Percentiles rank a stretch among this genome's conserved stretches.
Evolutionary conservation across 1,140 invertebrate genomes (phyloP).

Genomic region (Trichonephila clavipes): DNA sequence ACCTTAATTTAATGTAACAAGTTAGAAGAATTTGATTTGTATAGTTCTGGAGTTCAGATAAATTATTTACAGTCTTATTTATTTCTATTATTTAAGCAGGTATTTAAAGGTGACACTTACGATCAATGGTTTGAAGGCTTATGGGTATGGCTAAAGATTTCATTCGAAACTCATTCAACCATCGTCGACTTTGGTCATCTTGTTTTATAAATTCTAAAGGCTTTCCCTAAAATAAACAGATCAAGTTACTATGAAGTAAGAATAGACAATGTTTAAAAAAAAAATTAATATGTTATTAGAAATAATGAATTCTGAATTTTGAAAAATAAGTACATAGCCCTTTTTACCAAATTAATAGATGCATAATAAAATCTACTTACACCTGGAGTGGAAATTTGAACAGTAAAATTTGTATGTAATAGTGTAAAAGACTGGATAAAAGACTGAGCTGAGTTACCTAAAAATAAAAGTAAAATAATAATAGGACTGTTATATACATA

Average conservation of each 20-base stretch:
- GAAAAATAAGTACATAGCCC: not conserved
- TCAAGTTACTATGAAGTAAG: not conserved
- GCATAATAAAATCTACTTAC: constrained; percentile 79
- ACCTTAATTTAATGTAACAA: no score
- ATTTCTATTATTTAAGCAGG: no score
- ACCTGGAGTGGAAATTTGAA: constrained; percentile 81
- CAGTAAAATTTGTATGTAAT: constrained; percentile 80
- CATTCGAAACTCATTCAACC: constrained; percentile 81
- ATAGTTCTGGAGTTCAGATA: no score
- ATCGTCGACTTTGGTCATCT: constrained; percentile 81
- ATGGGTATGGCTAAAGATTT: constrained; percentile 81
- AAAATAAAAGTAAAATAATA: constrained; percentile 2
- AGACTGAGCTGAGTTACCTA: constrained; percentile 81
- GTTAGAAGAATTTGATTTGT: no score
- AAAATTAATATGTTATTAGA: not conserved
- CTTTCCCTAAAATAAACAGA: constrained; percentile 79
- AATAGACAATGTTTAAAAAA: not conserved
- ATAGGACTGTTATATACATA: no score
- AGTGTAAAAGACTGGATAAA: constrained; percentile 82
- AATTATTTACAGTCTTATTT: no score
- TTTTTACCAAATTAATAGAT: not conserved
- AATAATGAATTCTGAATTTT: not conserved
- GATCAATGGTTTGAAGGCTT: constrained; percentile 80
- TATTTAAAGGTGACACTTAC: constrained; percentile 77
- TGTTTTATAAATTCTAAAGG: constrained; percentile 81